Percentiles rank a stretch among this genome's conserved stretches.
These are phyloP conservation scores for Ariopsis seemanni DNA, from an alignment of 2,113 vertebrate species.

Conservation along the genomic window DNA sequence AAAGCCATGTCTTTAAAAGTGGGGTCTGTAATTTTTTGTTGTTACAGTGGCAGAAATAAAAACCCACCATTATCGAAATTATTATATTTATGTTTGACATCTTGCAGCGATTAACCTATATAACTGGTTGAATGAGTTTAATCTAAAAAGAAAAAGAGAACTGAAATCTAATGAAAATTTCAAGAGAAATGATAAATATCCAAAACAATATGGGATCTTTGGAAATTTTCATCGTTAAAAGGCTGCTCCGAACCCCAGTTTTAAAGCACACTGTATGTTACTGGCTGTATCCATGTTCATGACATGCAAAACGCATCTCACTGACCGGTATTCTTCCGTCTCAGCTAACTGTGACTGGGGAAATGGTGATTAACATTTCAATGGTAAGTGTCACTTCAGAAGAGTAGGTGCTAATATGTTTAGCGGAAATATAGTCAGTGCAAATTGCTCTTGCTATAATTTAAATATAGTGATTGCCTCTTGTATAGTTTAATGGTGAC, in stretches of 20 bases:
- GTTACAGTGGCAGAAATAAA: background rate
- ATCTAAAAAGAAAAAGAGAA: background rate
- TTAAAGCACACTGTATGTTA: background rate
- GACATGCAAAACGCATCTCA: slow-evolving; percentile 38
- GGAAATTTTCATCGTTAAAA: background rate
- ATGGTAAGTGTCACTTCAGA: slow-evolving; percentile 39
- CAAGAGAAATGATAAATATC: background rate
- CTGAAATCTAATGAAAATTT: background rate
- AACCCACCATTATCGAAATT: background rate
- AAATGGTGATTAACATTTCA: slow-evolving; percentile 45
- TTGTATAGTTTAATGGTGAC: slow-evolving; percentile 5
- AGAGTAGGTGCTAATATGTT: slow-evolving; percentile 45
- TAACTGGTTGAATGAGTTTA: background rate
- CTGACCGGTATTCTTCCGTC: background rate
- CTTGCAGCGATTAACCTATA: background rate
- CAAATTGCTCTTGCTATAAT: background rate
- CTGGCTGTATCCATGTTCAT: slow-evolving; percentile 10
- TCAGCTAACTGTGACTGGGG: slow-evolving; percentile 3
- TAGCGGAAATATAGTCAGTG: slow-evolving; percentile 22
- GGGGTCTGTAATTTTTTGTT: background rate
- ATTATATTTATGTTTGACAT: background rate
- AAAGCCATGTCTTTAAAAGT: slow-evolving; percentile 26
- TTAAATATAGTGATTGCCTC: slow-evolving; percentile 29
- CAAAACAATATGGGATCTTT: background rate
- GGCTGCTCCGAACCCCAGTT: background rate